Evolutionary conservation across 2,888 invertebrate genomes (phyloP).

Genomic region (Amphipyra tragopoginis): DNA sequence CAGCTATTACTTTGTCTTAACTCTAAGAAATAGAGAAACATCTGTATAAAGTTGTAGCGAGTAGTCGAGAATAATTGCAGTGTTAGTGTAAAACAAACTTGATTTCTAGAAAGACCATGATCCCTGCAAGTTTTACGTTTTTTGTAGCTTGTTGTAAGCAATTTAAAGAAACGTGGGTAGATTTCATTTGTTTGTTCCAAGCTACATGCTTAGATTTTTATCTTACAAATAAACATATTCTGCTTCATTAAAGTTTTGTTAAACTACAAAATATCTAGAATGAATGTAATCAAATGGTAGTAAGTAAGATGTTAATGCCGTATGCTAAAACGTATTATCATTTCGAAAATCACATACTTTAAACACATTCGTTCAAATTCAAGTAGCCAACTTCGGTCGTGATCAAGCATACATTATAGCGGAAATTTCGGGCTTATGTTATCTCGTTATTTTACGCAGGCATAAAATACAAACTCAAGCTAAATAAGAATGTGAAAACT

Average conservation of each 20-base stretch:
- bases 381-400: constrained; percentile 7
- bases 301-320: too few relatives aligned
- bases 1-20: constrained; percentile 21
- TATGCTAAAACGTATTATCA: background rate
- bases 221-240: background rate
- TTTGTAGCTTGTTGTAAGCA: constrained; percentile 30
- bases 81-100: constrained; percentile 24
- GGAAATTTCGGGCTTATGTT: constrained; percentile 10
- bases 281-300: too few relatives aligned
- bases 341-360: background rate
- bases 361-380: background rate
- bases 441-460: constrained; percentile 10
- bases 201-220: constrained; percentile 24
- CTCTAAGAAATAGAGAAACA: constrained; percentile 23
- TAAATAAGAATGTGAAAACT: constrained; percentile 27
- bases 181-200: background rate
- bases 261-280: too few relatives aligned
- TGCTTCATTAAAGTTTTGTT: too few relatives aligned
- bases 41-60: constrained; percentile 15
- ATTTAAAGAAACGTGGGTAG: constrained; percentile 20
- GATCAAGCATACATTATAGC: constrained; percentile 15
- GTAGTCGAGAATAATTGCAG: constrained; percentile 11
- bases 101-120: constrained; percentile 40
- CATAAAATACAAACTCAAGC: constrained; percentile 9
- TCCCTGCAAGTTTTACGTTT: constrained; percentile 23